Conservation (phyloP, 2,888 invertebrate species). For the Eudasyphora cyanicolor region DNA sequence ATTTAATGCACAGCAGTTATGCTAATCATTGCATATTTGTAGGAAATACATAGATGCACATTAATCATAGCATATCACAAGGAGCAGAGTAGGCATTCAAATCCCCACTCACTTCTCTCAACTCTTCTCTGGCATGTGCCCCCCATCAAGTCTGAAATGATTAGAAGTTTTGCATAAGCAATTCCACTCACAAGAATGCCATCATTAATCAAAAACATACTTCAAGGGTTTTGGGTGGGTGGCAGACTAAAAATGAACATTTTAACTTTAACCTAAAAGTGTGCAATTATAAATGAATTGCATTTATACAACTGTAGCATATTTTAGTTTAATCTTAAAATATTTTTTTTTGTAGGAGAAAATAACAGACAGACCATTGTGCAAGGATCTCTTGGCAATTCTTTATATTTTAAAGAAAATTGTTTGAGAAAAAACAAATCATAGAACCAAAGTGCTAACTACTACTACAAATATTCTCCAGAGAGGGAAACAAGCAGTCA, state of each 20-base stretch:
- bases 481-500: no score
- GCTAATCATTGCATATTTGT: slow-evolving; percentile 31
- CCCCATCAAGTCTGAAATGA: background rate
- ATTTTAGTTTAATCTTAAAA: background rate
- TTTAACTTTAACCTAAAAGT: background rate
- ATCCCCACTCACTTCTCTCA: no score
- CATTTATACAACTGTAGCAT: background rate
- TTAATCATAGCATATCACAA: slow-evolving; percentile 21
- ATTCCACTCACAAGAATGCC: background rate
- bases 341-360: background rate
- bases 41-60: background rate
- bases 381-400: background rate
- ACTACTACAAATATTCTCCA: background rate
- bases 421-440: background rate
- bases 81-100: background rate
- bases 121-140: no score
- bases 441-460: background rate
- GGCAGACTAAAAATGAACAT: background rate
- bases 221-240: background rate
- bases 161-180: background rate
- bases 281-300: slow-evolving; percentile 7
- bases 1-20: slow-evolving; percentile 13
- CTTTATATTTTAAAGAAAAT: background rate
- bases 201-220: slow-evolving; percentile 25
- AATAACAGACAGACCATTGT: background rate